Evolutionary conservation across 2,113 vertebrate genomes (phyloP).

Genomic region (Oplegnathus fasciatus): DNA sequence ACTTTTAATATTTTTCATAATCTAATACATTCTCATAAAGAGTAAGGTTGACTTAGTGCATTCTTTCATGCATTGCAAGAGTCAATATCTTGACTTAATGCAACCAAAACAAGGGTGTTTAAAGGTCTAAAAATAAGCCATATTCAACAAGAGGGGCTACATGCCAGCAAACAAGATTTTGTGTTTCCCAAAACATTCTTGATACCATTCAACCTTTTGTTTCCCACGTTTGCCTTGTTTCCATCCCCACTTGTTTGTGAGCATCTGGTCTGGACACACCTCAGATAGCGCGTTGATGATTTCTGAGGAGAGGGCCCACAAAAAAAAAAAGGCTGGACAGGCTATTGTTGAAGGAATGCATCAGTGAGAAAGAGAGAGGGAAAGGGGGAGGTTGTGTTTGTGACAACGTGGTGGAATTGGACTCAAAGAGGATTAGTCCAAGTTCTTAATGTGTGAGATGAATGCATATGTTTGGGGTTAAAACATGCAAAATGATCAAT

Average conservation of each 20-base stretch:
- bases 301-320: conserved; percentile 11
- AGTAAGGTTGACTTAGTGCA: neutral
- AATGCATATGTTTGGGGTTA: neutral
- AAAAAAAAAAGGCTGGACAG: neutral
- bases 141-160: neutral
- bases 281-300: conserved; percentile 8
- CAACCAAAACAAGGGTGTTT: neutral
- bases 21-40: neutral
- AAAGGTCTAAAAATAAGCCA: neutral
- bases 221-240: neutral
- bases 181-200: neutral
- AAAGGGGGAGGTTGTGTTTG: conserved; percentile 42
- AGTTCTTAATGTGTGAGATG: conserved; percentile 37
- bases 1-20: neutral
- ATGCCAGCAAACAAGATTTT: neutral
- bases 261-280: conserved; percentile 14
- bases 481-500: neutral
- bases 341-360: conserved; percentile 53
- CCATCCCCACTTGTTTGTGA: conserved; percentile 28
- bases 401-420: conserved; percentile 77
- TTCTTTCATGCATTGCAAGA: neutral
- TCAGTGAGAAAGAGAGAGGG: conserved; percentile 23
- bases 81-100: neutral
- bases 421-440: conserved; percentile 74
- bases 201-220: neutral